Conservation (phyloP, 2,888 invertebrate genomes). For the Petrolisthes cinctipes region DNA sequence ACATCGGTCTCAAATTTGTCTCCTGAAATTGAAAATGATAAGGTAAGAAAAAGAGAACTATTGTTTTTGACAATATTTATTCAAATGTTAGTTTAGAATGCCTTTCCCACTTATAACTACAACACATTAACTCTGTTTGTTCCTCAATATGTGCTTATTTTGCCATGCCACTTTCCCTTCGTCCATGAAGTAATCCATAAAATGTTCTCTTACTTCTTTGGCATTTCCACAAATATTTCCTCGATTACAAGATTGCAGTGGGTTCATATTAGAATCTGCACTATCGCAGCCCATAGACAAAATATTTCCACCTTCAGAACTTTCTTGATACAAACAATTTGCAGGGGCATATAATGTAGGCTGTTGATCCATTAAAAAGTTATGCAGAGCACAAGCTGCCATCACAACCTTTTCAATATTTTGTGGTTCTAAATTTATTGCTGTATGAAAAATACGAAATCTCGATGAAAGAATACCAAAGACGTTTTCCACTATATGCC, state of each 20-base stretch:
- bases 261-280: slow-evolving; percentile 36
- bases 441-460: slow-evolving; percentile 19
- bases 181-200: slow-evolving; percentile 36
- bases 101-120: slow-evolving; percentile 28
- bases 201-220: slow-evolving; percentile 40
- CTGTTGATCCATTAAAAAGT: slow-evolving; percentile 27
- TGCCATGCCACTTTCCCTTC: slow-evolving; percentile 37
- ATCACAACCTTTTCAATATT: slow-evolving; percentile 12
- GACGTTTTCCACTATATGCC: slow-evolving; percentile 16
- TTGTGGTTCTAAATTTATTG: slow-evolving; percentile 24
- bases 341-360: slow-evolving; percentile 24
- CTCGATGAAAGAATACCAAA: slow-evolving; percentile 19
- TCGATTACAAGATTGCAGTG: slow-evolving; percentile 20
- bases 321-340: slow-evolving; percentile 31
- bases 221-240: slow-evolving; percentile 30
- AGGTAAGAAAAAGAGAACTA: too few species aligned
- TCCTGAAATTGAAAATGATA: too few species aligned
- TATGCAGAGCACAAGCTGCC: slow-evolving; percentile 26
- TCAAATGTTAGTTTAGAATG: slow-evolving; percentile 24
- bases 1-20: neutral
- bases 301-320: slow-evolving; percentile 27
- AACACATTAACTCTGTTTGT: slow-evolving; percentile 24
- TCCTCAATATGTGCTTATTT: slow-evolving; percentile 13
- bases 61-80: slow-evolving; percentile 20
- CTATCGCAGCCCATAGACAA: slow-evolving; percentile 30